A percentile compares a stretch with the other conserved stretches of the same genome.
Evolutionary conservation across 2,113 vertebrate genomes (phyloP).

Genomic region (Phainopepla nitens): DNA sequence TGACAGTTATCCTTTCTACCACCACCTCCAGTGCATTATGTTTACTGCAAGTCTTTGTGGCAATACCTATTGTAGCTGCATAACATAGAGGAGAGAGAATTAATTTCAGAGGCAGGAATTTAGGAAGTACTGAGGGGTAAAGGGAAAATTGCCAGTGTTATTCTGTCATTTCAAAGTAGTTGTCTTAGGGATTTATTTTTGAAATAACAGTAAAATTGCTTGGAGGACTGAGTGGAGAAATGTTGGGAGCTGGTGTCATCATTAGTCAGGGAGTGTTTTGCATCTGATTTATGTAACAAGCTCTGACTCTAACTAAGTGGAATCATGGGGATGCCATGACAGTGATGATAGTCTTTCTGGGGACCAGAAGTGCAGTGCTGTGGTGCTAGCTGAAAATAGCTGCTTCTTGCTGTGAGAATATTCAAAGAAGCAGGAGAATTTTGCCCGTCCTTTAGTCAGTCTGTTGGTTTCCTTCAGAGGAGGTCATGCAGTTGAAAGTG

Average conservation of each 20-base stretch:
- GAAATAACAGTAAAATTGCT: background rate
- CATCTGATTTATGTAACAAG: background rate
- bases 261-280: background rate
- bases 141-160: background rate
- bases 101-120: background rate
- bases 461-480: background rate
- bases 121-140: background rate
- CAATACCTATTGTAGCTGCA: background rate
- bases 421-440: background rate
- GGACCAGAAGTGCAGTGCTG: background rate
- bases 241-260: background rate
- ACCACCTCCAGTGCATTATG: background rate
- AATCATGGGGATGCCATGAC: background rate
- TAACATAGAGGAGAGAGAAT: background rate
- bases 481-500: background rate
- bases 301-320: background rate
- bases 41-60: background rate
- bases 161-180: background rate
- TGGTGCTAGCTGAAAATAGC: background rate
- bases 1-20: background rate
- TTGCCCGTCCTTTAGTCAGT: background rate
- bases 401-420: background rate
- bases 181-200: background rate
- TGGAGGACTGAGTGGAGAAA: background rate
- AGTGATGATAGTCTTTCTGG: background rate